Evolutionary conservation across 2,797 vertebrate species (phyloP).

Genomic region (Smutsia temminckii): DNA sequence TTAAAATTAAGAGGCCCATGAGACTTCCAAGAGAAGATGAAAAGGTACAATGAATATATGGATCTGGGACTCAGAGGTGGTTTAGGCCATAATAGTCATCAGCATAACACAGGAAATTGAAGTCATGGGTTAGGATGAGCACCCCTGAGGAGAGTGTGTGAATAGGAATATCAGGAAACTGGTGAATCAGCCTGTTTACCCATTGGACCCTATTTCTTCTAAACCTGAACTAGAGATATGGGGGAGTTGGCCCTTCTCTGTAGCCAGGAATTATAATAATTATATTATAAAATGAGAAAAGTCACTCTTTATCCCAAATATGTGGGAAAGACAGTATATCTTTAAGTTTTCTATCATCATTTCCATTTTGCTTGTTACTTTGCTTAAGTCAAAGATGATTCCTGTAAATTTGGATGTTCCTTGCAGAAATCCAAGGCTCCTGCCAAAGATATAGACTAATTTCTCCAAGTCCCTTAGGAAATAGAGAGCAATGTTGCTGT

Average conservation of each 20-base stretch:
- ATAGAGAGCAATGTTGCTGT: not conserved
- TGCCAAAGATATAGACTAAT: slow-evolving; percentile 1
- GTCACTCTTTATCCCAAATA: not conserved
- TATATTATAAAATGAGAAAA: not conserved
- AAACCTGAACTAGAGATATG: not conserved
- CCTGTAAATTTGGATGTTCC: slow-evolving; percentile 8
- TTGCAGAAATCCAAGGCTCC: slow-evolving; percentile 29
- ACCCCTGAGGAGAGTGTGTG: no score
- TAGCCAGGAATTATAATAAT: not conserved
- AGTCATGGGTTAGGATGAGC: not conserved
- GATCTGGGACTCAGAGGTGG: not conserved
- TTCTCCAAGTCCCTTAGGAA: not conserved
- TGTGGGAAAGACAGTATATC: not conserved
- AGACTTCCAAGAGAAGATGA: not conserved
- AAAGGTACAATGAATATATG: not conserved
- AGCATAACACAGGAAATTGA: not conserved
- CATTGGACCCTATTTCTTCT: not conserved
- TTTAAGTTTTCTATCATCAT: not conserved
- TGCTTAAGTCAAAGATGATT: not conserved
- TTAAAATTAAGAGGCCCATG: not conserved
- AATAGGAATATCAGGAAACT: not conserved
- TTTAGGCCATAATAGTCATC: not conserved
- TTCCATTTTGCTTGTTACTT: not conserved
- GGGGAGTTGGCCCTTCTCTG: not conserved
- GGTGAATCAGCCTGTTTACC: not conserved